Base-by-base conservation (phyloP, 2,888 invertebrate genomes). In the Adela reaumurella region DNA sequence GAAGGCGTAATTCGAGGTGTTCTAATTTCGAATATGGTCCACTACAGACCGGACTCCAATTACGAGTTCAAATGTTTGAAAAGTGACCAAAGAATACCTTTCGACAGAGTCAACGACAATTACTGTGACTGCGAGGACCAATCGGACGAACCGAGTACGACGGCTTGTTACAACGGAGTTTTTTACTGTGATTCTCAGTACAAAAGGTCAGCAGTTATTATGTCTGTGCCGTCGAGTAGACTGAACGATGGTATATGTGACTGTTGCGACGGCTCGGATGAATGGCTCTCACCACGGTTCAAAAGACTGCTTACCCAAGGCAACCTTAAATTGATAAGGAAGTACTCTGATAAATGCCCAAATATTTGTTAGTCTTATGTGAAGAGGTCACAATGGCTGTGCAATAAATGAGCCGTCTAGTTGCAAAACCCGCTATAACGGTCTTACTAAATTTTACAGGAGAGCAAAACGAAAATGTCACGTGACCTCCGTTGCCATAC, bases 201-300 rank as follows among this genome's bases (percentile, higher is more conserved):
- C 48, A 64, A 59, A 24, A 70, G 65, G 51, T 54, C 61, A 2
- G 57, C 74, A 64, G 71, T 57, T 71, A 78, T 58, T 48, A 65
- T 68, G 43, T 3, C 3, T 11, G 57, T 55, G 54, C 85, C 89
- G 10, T 91, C 95, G 1, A 88, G 88, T 54, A 82, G 89, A 63
- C 89, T 98, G 0, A 95, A 96, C 70, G 97, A 97, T 82, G 92
- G 93, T 6, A 87, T 96, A 55, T 97, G 97, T 78, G 94, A 94
- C 68, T 94, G 94, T 61, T 94, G 93, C 68, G 94, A 94, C 73
- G 93, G 92, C n/a, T 90, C 91, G 45, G 94, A 94, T 68, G 94
- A 94, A 67, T 92, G 87, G 86, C 54, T 68, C 6, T 57, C 59
- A 49, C 45, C 58, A 2, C 24, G 54, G 6, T 57, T 55, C 18